These are phyloP conservation scores for Poecilia picta DNA, from an alignment of 2,797 vertebrate species.

Conservation along the genomic window DNA sequence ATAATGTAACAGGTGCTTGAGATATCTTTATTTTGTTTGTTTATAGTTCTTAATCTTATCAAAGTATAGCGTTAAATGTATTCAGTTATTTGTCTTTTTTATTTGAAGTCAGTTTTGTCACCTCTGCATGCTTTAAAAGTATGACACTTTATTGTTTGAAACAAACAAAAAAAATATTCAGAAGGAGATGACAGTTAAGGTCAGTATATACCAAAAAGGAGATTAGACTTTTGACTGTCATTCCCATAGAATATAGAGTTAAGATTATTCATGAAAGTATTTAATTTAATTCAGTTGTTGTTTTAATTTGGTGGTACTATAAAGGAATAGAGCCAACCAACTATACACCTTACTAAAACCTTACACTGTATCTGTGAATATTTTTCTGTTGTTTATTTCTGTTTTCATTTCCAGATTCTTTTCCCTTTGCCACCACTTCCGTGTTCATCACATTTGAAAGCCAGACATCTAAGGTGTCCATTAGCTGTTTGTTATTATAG, in stretches of 20 bases:
- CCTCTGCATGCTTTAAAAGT: slow-evolving; percentile 11
- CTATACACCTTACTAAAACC: not conserved
- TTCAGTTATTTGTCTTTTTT: not conserved
- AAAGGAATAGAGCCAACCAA: not conserved
- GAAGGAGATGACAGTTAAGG: slow-evolving; percentile 23
- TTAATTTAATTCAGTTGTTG: not conserved
- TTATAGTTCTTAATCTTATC: slow-evolving; percentile 6
- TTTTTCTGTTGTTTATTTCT: not conserved
- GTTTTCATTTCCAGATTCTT: not conserved
- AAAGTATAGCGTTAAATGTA: not conserved
- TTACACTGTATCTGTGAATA: not conserved
- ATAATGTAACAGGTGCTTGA: not conserved
- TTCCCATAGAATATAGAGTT: slow-evolving; percentile 35
- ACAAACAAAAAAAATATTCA: slow-evolving; percentile 4
- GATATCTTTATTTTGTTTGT: not conserved
- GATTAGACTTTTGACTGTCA: slow-evolving; percentile 11
- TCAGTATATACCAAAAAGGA: slow-evolving; percentile 18
- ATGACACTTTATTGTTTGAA: slow-evolving; percentile 18
- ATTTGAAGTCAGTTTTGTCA: slow-evolving; percentile 6
- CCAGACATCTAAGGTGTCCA: not conserved
- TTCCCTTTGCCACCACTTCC: not conserved
- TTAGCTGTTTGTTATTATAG: not conserved
- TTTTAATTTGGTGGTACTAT: not conserved
- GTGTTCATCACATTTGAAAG: not conserved
- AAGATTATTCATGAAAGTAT: not conserved